Base-by-base conservation (phyloP, 1,140 invertebrate genomes). In the Drosophila repleta region DNA sequence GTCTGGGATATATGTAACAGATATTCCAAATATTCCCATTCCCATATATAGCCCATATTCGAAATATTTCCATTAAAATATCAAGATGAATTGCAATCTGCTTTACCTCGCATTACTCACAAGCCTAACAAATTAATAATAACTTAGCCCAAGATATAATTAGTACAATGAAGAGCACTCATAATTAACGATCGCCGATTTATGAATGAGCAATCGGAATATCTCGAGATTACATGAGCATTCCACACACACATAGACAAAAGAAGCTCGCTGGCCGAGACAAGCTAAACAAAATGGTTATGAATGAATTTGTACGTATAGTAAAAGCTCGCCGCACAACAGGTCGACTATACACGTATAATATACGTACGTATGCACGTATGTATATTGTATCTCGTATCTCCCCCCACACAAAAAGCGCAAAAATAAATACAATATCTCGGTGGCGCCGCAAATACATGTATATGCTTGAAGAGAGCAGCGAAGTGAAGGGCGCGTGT, bases 131-230 rank as follows among this genome's bases (percentile, higher is more conserved):
- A 29, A 39, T 32, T 29, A 29, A 18, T 17, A 51, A 51, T 17
- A 51, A 7, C n/a, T 10, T 7, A 7, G 4, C 2, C 15, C 5
- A 52, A n/a, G 10, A 17, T 21, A 53, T 53, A 53, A 39, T 20
- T 26, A 56, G 32, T 51, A 32, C 18, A 37, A 55, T 3, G n/a
- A 6, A 48, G 13, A 20, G 17, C 48, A 55, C 21, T 15, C 35
- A 37, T 21, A 66, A 57, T n/a, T 11, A 8, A n/a, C 46, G 41
- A 43, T 26, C 46, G 26, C 4, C 39, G 13, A 32, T 11, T 67
- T 72, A 53, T 72, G 69, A 72, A 72, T 72, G 69, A 72, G 69
- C 63, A 60, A 72, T 72, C 4, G n/a, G 55, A 67, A 67, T 53
- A 60, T 67, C 69, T 29, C 39, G 41, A 60, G 64, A 58, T 56